Base-by-base conservation (phyloP, 2,888 invertebrate species). In the Euplagia quadripunctaria region DNA sequence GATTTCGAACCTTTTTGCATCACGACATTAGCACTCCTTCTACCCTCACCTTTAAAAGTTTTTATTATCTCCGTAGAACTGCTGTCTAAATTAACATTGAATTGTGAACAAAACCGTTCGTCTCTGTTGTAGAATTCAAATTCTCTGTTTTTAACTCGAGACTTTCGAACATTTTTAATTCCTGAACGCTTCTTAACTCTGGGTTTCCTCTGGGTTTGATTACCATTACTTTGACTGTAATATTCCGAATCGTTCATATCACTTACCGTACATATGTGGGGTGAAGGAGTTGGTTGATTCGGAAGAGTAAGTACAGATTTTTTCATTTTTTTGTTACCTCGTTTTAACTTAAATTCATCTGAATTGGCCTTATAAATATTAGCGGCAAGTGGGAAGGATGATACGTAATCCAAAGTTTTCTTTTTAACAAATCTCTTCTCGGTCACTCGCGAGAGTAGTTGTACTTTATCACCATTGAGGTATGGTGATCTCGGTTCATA, bases 241-340 rank as follows among this genome's bases (percentile, higher is more conserved):
- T 92, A 93, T 84, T 94, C 94, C 8, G 91, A 91, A 69, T 95
- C 94, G 72, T 93, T 95, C 83, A 94, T 90, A 76, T 95, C 94
- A 78, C 95, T 95, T 2, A 92, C 94, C 17, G 94, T 94, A 75
- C 92, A 93, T 42, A 79, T 77, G 83, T 92, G 91, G 31, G 90
- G 91, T 20, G 83, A 72, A 49, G 84, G 88, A 42, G 86, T 80
- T 12, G 87, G 89, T 64, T 90, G 84, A 82, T 92, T 94, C 0
- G 94, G 93, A 65, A 94, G 87, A 1, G 94, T 94, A 58, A 94
- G 83, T 16, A 94, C 93, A 5, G 93, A 94, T 79, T 95, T 95
- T 75, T 92, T 91, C 5, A 88, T 87, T 78, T 94, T 94, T 77
- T 87, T 92, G 65, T 77, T 88, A 8, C 65, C 75, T 71, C 81